These are phyloP conservation scores for Tigriopus californicus DNA, from an alignment of 2,888 invertebrate species.

Conservation along the genomic window DNA sequence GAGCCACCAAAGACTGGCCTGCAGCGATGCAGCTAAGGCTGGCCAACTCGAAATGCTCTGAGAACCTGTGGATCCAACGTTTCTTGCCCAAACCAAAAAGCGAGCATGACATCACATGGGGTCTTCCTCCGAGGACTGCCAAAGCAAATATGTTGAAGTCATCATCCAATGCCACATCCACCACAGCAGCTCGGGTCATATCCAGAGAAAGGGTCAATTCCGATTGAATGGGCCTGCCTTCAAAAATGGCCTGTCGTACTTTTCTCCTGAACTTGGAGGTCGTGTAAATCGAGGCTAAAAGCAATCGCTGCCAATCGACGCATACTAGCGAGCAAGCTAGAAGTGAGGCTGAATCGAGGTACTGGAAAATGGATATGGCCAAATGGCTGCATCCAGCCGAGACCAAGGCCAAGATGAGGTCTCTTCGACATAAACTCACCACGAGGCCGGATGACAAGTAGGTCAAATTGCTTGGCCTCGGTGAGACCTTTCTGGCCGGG, in stretches of 20 bases:
- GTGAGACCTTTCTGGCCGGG: too few species aligned
- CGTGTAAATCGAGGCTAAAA: neutral
- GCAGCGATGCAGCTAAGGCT: constrained; percentile 7
- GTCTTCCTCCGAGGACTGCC: constrained; percentile 3
- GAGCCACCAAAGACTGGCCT: constrained; percentile 7
- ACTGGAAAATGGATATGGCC: neutral
- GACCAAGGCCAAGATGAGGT: neutral
- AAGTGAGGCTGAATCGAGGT: constrained; percentile 5
- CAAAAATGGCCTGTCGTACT: constrained; percentile 1
- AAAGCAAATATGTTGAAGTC: constrained; percentile 9
- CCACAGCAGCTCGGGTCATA: constrained; percentile 1
- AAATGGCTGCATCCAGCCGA: constrained; percentile 8
- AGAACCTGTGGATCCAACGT: constrained; percentile 9
- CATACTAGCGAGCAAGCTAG: constrained; percentile 10
- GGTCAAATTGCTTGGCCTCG: too few species aligned
- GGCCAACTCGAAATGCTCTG: constrained; percentile 5
- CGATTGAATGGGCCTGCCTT: neutral
- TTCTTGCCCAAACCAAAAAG: constrained; percentile 5
- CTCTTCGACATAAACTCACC: neutral
- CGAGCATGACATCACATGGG: constrained; percentile 11
- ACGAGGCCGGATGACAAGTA: too few species aligned
- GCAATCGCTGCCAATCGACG: constrained; percentile 3
- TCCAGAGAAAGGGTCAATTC: constrained; percentile 6
- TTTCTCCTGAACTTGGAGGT: neutral
- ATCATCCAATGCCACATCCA: constrained; percentile 14